phyloP scores from a whole-genome alignment of 2,888 invertebrate genomes.

The Meteorus colon region DNA sequence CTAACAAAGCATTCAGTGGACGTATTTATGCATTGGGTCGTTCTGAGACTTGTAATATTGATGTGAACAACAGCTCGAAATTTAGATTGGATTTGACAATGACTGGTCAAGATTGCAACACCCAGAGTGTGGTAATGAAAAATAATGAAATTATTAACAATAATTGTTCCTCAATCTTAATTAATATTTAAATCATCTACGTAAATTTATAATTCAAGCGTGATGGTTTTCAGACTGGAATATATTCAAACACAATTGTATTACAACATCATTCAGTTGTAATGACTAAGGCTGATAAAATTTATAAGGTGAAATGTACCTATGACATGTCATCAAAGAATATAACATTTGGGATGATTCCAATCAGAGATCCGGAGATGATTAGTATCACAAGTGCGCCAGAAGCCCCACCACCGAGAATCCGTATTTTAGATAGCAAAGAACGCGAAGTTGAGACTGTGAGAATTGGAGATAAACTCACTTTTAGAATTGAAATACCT shows the following conservation, averaged over 20 bases:
- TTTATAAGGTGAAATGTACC: constrained; percentile 96
- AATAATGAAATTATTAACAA: neutral
- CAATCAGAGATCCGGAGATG: constrained; percentile 96
- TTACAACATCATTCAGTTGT: constrained; percentile 96
- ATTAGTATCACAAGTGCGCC: constrained; percentile 96
- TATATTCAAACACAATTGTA: constrained; percentile 95
- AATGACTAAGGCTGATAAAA: constrained; percentile 97
- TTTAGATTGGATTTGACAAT: constrained; percentile 94
- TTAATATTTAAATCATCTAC: neutral
- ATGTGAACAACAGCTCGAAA: constrained; percentile 92
- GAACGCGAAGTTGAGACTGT: constrained; percentile 94
- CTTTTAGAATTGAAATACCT: constrained; percentile 96
- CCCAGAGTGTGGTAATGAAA: constrained; percentile 88
- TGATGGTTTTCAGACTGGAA: constrained; percentile 83
- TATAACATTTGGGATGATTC: constrained; percentile 98
- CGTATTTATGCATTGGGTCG: constrained; percentile 94
- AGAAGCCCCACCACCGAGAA: constrained; percentile 94
- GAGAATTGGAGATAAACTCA: constrained; percentile 93
- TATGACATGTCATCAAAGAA: constrained; percentile 98
- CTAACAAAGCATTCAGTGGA: constrained; percentile 95
- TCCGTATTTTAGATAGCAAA: constrained; percentile 90
- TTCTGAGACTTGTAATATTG: constrained; percentile 95
- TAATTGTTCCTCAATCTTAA: neutral
- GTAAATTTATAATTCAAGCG: constrained; percentile 54
- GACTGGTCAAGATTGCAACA: constrained; percentile 96